Conservation (phyloP, 1,140 invertebrate species). For the Calycopis cecrops region DNA sequence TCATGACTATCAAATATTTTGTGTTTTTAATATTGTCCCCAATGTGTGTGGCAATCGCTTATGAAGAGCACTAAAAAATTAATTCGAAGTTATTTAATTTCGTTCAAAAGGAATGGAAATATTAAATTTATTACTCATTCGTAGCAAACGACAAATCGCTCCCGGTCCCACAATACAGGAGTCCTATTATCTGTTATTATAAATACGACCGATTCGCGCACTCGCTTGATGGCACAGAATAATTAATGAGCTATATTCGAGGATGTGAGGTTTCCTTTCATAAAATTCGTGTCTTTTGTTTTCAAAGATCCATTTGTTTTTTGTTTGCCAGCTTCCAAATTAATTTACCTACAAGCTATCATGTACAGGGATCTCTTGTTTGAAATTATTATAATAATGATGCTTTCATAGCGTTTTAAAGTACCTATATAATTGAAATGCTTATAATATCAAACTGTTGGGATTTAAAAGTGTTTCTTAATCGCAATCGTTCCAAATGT, state of each 20-base stretch:
- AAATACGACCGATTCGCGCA: conserved; percentile 33
- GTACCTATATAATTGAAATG: background rate
- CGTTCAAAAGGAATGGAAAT: background rate
- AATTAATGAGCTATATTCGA: conserved; percentile 57
- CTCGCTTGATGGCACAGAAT: conserved; percentile 50
- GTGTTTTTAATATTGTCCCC: no score
- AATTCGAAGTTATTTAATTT: no score
- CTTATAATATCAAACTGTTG: background rate
- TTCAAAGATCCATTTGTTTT: conserved; percentile 55
- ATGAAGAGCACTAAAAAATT: no score
- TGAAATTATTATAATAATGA: conserved; percentile 6
- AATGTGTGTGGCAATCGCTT: no score
- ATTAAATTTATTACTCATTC: background rate
- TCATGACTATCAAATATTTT: no score
- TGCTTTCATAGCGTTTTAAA: background rate
- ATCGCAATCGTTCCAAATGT: no score
- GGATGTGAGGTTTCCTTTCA: conserved; percentile 61
- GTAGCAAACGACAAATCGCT: conserved; percentile 13
- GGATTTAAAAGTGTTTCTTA: no score
- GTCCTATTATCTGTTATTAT: conserved; percentile 32
- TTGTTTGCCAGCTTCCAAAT: conserved; percentile 55
- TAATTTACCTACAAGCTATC: conserved; percentile 56
- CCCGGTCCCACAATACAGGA: conserved; percentile 15
- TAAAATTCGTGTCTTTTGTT: conserved; percentile 52
- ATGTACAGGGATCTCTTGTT: conserved; percentile 38